These are phyloP conservation scores for Melieria picta DNA, from an alignment of 2,888 invertebrate species.

Conservation along the genomic window DNA sequence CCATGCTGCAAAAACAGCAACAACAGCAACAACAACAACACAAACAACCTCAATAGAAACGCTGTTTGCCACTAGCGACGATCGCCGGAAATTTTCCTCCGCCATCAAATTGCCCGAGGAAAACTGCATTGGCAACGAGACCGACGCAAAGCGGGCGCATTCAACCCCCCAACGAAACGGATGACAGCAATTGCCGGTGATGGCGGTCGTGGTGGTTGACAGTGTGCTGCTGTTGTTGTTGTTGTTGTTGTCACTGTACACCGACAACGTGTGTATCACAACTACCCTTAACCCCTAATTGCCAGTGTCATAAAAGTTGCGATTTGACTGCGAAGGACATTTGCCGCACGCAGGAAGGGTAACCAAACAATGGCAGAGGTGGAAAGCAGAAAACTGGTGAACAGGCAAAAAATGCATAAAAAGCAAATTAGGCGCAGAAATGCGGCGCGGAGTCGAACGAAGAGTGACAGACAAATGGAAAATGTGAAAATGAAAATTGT, in stretches of 20 bases:
- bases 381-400: constrained; percentile 1
- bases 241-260: constrained; percentile 9
- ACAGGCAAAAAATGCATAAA: no score
- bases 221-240: constrained; percentile 13
- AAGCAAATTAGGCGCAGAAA: no score
- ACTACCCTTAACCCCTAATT: constrained; percentile 62
- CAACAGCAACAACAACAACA: no score
- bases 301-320: constrained; percentile 58
- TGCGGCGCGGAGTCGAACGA: background rate
- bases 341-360: constrained; percentile 39
- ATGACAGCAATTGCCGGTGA: background rate
- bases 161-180: background rate
- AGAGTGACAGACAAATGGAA: constrained; percentile 19
- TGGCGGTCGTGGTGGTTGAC: constrained; percentile 6
- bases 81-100: no score
- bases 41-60: no score
- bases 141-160: no score
- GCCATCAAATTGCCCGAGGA: no score
- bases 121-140: no score
- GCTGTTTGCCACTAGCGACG: no score
- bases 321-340: constrained; percentile 59
- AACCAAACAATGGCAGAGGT: constrained; percentile 31
- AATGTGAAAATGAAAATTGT: constrained; percentile 23
- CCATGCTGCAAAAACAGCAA: no score
- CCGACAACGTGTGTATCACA: constrained; percentile 6